A percentile compares a stretch with the other conserved stretches of the same genome.
Conservation (phyloP, 2,888 invertebrate species). For the Morpho achilles region DNA sequence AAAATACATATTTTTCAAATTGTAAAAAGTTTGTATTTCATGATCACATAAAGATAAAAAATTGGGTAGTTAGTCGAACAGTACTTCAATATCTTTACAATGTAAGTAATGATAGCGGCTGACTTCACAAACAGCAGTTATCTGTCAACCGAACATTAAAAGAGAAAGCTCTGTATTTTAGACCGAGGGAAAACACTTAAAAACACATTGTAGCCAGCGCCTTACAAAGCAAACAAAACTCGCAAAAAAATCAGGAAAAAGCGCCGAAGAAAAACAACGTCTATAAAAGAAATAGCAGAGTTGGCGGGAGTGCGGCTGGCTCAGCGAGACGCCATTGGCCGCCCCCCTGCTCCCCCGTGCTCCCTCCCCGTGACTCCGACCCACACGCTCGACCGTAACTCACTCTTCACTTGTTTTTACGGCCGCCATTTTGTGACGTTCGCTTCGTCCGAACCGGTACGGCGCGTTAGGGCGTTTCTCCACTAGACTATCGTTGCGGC, state of each 20-base stretch:
- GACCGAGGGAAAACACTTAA: constrained; percentile 55
- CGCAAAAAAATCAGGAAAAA: constrained; percentile 69
- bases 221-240: constrained; percentile 75
- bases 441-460: constrained; percentile 39
- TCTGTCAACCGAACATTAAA: constrained; percentile 25
- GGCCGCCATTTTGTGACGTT: constrained; percentile 79
- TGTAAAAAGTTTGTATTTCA: too few relatives aligned
- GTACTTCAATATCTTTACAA: constrained; percentile 16
- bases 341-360: constrained; percentile 37
- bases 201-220: constrained; percentile 61
- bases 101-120: constrained; percentile 24
- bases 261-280: constrained; percentile 73
- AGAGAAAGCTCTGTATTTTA: constrained; percentile 36
- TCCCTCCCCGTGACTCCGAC: constrained; percentile 35
- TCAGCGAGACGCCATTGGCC: constrained; percentile 69
- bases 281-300: constrained; percentile 78
- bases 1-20: too few relatives aligned
- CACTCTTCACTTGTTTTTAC: constrained; percentile 79
- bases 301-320: constrained; percentile 68
- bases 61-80: background rate
- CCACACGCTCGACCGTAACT: constrained; percentile 62
- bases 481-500: constrained; percentile 11
- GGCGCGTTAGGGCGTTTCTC: constrained; percentile 13
- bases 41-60: background rate
- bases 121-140: constrained; percentile 23